Base-by-base conservation (phyloP, 2,113 vertebrate genomes). In the Redunca redunca region DNA sequence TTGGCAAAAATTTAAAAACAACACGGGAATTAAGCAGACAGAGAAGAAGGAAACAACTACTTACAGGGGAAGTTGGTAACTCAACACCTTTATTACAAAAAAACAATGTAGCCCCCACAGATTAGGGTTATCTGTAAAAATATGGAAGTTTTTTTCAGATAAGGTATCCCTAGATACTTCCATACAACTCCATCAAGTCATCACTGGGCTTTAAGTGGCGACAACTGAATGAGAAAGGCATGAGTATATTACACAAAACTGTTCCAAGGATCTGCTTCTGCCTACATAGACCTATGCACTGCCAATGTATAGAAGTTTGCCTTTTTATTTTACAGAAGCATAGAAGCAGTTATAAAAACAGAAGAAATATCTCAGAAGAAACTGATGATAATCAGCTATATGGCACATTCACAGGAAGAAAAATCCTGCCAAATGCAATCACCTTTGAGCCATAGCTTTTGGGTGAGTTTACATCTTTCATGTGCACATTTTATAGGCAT, bases 51-150 rank as follows among this genome's bases (percentile, higher is more conserved):
- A 87, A 78, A 92, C 50, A 82, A 57, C 19, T 53, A 84, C 10
- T 55, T 92, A 88, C 6, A 94, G 36, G 23, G 62, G 77, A 95
- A 97, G 91, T 96, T 62, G 81, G 57, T 87, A 87, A 97, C 87
- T 94, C 28, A 90, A 92, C 60, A 93, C 67, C 55, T 50, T 43
- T 83, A 60, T 91, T 93, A 77, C 90, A 90, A 91, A 89, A 90
- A 74, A 94, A 96, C 55, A 89, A 91, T 84, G 90, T 53, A 55
- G n/a, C 52, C 55, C 60, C 23, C 28, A 48, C 25, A 57, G 89
- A 82, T 33, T 53, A 28, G 46, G 1, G 23, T 23, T 90, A 88
- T n/a, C 64, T 40, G 71, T 67, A 36, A 74, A 88, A 93, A 88
- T 15, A 67, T 2, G 17, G 26, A 93, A 77, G 30, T 64, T 74